Base-by-base conservation (phyloP, 64 coral and sea anemone species). In the Stichodactyla mertensii region DNA sequence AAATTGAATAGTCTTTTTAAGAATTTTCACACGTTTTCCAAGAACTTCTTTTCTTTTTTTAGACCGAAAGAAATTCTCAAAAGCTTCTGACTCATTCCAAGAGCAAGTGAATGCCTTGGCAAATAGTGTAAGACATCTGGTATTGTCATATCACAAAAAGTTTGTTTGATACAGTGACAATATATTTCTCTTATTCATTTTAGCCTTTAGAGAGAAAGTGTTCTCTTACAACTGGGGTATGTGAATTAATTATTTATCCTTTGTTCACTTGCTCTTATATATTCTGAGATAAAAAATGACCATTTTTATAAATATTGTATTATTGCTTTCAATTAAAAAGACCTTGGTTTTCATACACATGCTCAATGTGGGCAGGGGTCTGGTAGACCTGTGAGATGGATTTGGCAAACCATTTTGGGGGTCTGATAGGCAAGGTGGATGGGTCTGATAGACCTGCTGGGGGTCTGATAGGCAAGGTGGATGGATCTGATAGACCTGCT, bases 81-180 rank as follows among this genome's bases (percentile, higher is more conserved):
- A 80, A 51, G 90, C 81, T 58, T 83, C 90, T 10, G 69, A 74
- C 8, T 74, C 24, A n/a, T 77, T 89, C 10, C 85, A 92, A 77
- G 93, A 95, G 52, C 93, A 95, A 84, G 56, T 95, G 61, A 85
- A 92, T 77, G 83, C 84, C 20, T 27, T 95, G 57, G 84, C 90
- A 20, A 92, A 92, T 51, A 95, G 93, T 78, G 93, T 95, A 89
- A 87, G 93, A 13, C 16, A 11, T 31, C 27, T 74, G n/a, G 8
- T 26, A 27, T 74, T 23, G 9, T 26, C 27, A 27, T 27, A 74
- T 74, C 16, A 16, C 24, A 74, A 26, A 26, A 26, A 31, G 7
- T 27, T 27, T 10, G 0, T 69, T 27, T 74, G n/a, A 74, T 31
- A 2, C 1, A 74, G 0, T n/a, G 24, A 74, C 69, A 57, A 13